Evolutionary conservation across 2,113 vertebrate genomes (phyloP).

Genomic region (Thamnaconus septentrionalis): DNA sequence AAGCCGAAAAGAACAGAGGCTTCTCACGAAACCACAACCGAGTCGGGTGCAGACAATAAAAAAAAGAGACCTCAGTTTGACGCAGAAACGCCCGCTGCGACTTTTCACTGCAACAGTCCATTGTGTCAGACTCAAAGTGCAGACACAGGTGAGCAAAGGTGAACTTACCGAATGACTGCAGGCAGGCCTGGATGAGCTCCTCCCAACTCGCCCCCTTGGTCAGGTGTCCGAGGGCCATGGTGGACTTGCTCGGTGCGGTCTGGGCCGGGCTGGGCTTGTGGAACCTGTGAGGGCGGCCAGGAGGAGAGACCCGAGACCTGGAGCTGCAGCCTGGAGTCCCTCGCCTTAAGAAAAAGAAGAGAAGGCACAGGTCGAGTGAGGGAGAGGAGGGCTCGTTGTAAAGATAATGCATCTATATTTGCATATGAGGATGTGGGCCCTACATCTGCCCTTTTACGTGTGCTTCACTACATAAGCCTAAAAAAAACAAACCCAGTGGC

Average conservation of each 20-base stretch:
- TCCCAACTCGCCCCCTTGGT: conserved; percentile 91
- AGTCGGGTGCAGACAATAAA: not conserved
- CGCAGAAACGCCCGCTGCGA: conserved; percentile 1
- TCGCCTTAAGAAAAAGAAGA: conserved; percentile 72
- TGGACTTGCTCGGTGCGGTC: conserved; percentile 73
- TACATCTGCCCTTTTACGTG: not conserved
- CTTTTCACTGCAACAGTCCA: not conserved
- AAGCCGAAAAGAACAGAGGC: no score
- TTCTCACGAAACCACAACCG: no score
- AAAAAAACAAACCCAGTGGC: not conserved
- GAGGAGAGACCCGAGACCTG: conserved; percentile 79
- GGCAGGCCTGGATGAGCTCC: conserved; percentile 90
- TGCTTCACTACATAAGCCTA: not conserved
- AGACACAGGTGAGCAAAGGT: not conserved
- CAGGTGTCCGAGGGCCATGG: conserved; percentile 85
- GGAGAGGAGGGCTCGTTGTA: conserved; percentile 28
- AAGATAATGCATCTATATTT: conserved; percentile 24
- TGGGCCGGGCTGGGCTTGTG: conserved; percentile 76
- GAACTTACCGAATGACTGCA: conserved; percentile 90
- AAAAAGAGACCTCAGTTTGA: not conserved
- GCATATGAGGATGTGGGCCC: not conserved
- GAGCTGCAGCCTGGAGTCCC: conserved; percentile 76
- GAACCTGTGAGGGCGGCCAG: conserved; percentile 75
- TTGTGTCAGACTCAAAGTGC: not conserved
- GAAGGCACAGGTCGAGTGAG: conserved; percentile 29